phyloP scores from a whole-genome alignment of 2,797 vertebrate species.

The Poeciliopsis turneri region DNA sequence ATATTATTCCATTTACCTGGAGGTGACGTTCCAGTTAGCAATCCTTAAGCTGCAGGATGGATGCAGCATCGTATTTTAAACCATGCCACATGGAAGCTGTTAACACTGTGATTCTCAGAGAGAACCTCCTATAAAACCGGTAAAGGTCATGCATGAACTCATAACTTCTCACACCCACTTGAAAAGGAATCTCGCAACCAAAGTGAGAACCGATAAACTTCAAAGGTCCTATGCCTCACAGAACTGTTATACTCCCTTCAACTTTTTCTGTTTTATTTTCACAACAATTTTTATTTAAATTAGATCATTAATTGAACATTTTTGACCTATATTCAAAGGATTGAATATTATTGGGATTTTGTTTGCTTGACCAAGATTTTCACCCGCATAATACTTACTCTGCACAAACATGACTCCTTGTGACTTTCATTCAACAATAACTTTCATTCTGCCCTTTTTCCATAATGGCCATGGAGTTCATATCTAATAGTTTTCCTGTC shows the following conservation, averaged over 20 bases:
- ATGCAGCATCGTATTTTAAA: constrained; percentile 56
- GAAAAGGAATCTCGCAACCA: constrained; percentile 31
- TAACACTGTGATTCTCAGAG: constrained; percentile 40
- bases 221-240: constrained; percentile 1
- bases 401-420: background rate
- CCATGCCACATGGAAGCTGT: constrained; percentile 42
- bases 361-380: background rate
- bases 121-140: constrained; percentile 64
- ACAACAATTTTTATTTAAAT: background rate
- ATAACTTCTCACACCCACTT: constrained; percentile 42
- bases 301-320: no score
- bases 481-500: background rate
- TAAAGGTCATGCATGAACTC: constrained; percentile 69
- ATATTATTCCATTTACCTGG: constrained; percentile 66
- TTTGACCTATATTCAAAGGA: no score
- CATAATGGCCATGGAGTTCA: background rate
- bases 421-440: background rate
- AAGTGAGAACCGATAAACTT: constrained; percentile 16
- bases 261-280: background rate
- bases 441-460: background rate
- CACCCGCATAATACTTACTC: background rate
- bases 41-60: constrained; percentile 52
- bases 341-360: background rate
- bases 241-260: background rate
- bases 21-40: constrained; percentile 52